Evolutionary conservation across 2,113 vertebrate species (phyloP), one percentile per base, ranked within the genome.

Genomic region (Corythaeola cristata): DNA sequence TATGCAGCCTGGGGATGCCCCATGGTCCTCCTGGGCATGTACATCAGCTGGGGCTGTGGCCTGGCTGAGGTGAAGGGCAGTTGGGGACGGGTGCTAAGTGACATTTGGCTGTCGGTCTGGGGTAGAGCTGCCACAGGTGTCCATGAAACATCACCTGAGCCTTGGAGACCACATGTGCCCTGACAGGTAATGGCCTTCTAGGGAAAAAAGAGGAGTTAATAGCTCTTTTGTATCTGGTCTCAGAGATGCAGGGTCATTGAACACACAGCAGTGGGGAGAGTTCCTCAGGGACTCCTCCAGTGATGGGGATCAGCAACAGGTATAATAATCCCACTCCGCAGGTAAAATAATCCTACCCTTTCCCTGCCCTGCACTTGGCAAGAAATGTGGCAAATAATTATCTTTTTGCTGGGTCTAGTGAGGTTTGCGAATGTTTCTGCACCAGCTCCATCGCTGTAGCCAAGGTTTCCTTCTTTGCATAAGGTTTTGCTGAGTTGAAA

Each of bases 401-500:
- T 15, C 20, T 66, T 66, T 59, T 39, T 58, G 33, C 68, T 81
- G 67, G 4, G 17, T 45, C 58, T 62, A 15, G 50, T 18, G 75
- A 88, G 75, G 37, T 52, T 58, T 85, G 73, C n/a, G n/a, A n/a
- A n/a, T 22, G 39, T n/a, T 83, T 7, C 69, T 74, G n/a, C 71
- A 63, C n/a, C 60, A 28, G 32, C 9, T 79, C 56, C 11, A 2
- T 37, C 50, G 3, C 1, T 18, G 33, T 27, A 69, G 76, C 67
- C 50, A 32, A 8, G 3, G 13, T 41, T 79, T 60, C 39, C 67
- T 64, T 44, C 74, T 91, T 39, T 85, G 47, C 33, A 30, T 69
- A 60, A 68, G 6, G 11, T 85, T 94, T 92, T 73, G 66, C 82
- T 62, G 58, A 93, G 58, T 82, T 23, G 14, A 52, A 95, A 90